phyloP scores from a whole-genome alignment of 1,140 invertebrate species.

The Anastatus disparis region DNA sequence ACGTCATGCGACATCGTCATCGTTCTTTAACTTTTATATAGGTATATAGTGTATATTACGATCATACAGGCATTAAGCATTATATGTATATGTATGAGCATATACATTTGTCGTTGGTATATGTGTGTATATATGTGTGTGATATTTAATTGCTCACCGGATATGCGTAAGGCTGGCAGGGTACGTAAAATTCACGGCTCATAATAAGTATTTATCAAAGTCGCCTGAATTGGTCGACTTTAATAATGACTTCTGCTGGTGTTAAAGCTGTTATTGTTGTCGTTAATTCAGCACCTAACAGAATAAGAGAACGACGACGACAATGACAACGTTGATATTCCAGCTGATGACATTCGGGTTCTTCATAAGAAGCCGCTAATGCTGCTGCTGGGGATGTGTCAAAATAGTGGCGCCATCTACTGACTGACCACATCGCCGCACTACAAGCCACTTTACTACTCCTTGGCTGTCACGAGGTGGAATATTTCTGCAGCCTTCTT shows the following conservation, averaged over 20 bases:
- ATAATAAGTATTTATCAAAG: slow-evolving; percentile 50
- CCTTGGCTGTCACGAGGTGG: slow-evolving; percentile 21
- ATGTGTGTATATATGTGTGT: no score
- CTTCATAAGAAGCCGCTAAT: background rate
- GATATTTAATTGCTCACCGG: no score
- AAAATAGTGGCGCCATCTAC: slow-evolving; percentile 62
- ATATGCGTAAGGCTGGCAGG: slow-evolving; percentile 61
- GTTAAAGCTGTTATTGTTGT: no score
- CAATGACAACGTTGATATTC: background rate
- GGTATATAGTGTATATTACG: no score
- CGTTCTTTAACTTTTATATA: background rate
- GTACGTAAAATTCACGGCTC: slow-evolving; percentile 64
- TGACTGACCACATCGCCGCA: slow-evolving; percentile 41
- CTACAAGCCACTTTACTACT: background rate
- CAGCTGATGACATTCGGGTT: slow-evolving; percentile 21
- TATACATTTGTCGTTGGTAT: no score
- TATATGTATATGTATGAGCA: no score
- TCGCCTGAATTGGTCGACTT: background rate
- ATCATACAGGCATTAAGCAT: no score
- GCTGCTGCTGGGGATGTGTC: slow-evolving; percentile 51
- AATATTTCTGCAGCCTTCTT: no score
- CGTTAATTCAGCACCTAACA: background rate
- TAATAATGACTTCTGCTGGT: background rate
- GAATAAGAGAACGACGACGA: background rate
- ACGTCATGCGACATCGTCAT: no score